Evolutionary conservation across 1,140 invertebrate genomes (phyloP).

Genomic region (Frieseomelitta varia): DNA sequence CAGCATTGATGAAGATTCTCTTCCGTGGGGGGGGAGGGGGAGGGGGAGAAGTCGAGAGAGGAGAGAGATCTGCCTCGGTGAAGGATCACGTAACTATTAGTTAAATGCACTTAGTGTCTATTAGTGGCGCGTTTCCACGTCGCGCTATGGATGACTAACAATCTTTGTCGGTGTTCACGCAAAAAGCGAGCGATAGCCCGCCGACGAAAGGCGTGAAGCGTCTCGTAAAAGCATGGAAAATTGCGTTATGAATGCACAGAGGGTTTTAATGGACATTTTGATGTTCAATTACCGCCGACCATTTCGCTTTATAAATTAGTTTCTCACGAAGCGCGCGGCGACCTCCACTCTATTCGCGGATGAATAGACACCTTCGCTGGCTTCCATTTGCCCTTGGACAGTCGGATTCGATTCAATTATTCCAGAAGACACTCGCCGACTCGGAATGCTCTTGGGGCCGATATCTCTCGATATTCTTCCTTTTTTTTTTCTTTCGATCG

Average conservation of each 20-base stretch:
- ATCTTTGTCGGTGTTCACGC: conserved; percentile 30
- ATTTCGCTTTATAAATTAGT: conserved; percentile 52
- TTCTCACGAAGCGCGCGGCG: conserved; percentile 13
- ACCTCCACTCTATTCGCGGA: not conserved
- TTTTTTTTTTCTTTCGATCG: too few species aligned
- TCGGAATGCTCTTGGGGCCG: not conserved
- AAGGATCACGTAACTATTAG: conserved; percentile 57
- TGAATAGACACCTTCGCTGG: conserved; percentile 17
- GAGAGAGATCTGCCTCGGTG: conserved; percentile 37
- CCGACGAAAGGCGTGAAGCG: conserved; percentile 37
- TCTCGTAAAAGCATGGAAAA: conserved; percentile 54
- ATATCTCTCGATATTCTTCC: too few species aligned
- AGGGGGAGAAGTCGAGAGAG: not conserved
- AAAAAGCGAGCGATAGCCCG: conserved; percentile 27
- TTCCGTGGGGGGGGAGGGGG: too few species aligned
- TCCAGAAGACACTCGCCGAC: not conserved
- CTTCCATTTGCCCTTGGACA: conserved; percentile 18
- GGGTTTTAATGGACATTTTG: conserved; percentile 55
- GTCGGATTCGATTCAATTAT: conserved; percentile 41
- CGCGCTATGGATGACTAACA: conserved; percentile 26
- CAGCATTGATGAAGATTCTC: conserved; percentile 64
- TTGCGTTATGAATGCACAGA: conserved; percentile 50
- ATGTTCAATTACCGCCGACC: conserved; percentile 50
- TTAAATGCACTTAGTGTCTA: conserved; percentile 63
- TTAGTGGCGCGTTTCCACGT: conserved; percentile 55